Evolutionary conservation across 2,888 invertebrate genomes (phyloP), one percentile per base, ranked within the genome.

Genomic region (Galerucella pusilla): DNA sequence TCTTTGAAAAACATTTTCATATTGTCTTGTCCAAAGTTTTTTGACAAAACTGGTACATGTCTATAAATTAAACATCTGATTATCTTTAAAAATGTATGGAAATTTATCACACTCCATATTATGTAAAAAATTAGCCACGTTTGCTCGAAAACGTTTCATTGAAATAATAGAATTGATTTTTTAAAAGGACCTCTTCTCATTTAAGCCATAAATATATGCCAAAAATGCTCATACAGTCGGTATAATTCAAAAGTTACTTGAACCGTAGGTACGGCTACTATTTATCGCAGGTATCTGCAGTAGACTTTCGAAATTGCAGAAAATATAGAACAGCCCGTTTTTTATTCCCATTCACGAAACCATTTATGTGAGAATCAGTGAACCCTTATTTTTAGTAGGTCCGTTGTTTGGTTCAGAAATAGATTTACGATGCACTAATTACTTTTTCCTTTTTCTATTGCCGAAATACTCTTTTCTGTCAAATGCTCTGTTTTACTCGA

Each of bases 211-310:
- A 68, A 71, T 75, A 72, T 72, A 72, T 72, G 68, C 69, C 66
- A 45, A 75, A 61, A 71, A 69, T 75, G 72, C 59, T 75, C 69
- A 69, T 72, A 72, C 72, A 72, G 68, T 69, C 42, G 66, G 74
- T 75, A 74, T 75, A 75, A 72, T 75, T 71, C 72, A 68, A 72
- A 75, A 69, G 77, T 74, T 72, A 79, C 77, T 75, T 77, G 78
- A 79, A 76, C 76, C 78, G 77, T 75, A 79, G 76, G 79, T 77
- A 78, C 69, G 80, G 79, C 74, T 78, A 79, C 79, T 80, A 79
- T 81, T 80, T 80, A 80, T 81, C 79, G 78, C 78, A 79, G 81
- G 80, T 80, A 79, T 81, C 81, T 79, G 77, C 79, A 79, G 78
- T 78, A 80, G 80, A 80, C 81, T 81, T 80, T 72, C 76, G 77